Evolutionary conservation across 2,888 invertebrate genomes (phyloP), one percentile per base, ranked within the genome.

Genomic region (Archips crataeganus): DNA sequence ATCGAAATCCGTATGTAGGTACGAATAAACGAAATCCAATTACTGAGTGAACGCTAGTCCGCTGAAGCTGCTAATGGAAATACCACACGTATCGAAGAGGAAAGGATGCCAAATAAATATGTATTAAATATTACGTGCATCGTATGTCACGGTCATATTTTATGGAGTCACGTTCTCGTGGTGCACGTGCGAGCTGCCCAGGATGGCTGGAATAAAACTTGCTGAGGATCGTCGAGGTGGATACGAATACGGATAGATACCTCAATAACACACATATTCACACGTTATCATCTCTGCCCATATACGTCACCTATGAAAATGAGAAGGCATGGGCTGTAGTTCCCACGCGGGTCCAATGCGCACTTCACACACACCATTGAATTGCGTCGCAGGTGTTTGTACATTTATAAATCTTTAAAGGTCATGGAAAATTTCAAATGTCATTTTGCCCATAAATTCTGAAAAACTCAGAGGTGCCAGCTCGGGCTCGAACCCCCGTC

Each of bases 121-220:
- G 88, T 91, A 92, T 91, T 90, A 90, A 90, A 89, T 89, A 91
- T 90, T 90, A 90, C 86, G 81, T 82, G 83, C 84, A 80, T 81
- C 80, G 80, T 81, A 79, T 77, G 78, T 77, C 73, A 73, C 75
- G 75, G 76, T 77, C 76, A 74, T 76, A 75, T 75, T 74, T 76
- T 76, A 77, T 72, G 75, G 72, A 74, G 74, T 74, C 74, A 74
- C 74, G 74, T 74, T 39, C 23, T 15, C 57, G 34, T 69, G 63
- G 59, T 74, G 69, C 73, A 64, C 34, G 73, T 61, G 34, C 69
- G 64, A 64, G 10, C 39, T 3, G 42, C 47, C 23, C 54, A 54
- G 59, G 71, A 71, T 57, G 64, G 57, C 15, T 34, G 66, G 51
- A 61, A 70, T 70, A 70, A 65, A 74, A 51, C 60, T 60, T 3